phyloP scores from a whole-genome alignment of 2,113 vertebrate genomes.

The Epinephelus cyanopodus region DNA sequence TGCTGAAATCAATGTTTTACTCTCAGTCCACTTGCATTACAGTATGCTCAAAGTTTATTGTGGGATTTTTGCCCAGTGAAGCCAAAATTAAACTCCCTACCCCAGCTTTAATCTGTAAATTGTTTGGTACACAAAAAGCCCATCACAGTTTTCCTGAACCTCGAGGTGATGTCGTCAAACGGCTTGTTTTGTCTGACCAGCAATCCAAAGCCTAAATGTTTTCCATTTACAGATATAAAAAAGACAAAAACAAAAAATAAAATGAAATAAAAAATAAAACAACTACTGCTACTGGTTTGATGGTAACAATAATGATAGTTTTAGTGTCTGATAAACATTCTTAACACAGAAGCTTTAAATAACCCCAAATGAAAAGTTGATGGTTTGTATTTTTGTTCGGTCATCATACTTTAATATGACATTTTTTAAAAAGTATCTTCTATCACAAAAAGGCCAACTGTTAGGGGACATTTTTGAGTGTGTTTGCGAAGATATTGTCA shows the following conservation, averaged over 20 bases:
- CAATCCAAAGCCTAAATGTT: neutral
- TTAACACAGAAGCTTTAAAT: conserved; percentile 31
- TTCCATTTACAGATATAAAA: neutral
- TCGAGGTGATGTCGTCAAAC: neutral
- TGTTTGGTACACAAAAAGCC: neutral
- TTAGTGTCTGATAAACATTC: neutral
- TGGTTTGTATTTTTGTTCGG: conserved; percentile 26
- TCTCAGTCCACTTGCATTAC: no score
- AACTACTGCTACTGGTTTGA: neutral
- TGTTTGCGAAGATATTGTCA: conserved; percentile 73
- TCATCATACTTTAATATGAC: conserved; percentile 1
- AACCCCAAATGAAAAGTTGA: conserved; percentile 19
- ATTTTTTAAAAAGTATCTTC: neutral
- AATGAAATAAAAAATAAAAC: no score
- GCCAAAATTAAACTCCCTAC: no score
- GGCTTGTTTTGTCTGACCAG: neutral
- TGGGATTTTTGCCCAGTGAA: no score
- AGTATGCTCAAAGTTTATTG: no score
- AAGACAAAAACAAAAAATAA: neutral
- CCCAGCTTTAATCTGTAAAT: neutral
- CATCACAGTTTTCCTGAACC: neutral
- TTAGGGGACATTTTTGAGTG: conserved; percentile 48
- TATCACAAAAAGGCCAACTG: conserved; percentile 31
- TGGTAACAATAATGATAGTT: neutral
- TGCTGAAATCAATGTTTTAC: no score